A percentile compares a stretch with the other conserved stretches of the same genome.
phyloP scores from a whole-genome alignment of 2,888 invertebrate species.

The Empis livida region DNA sequence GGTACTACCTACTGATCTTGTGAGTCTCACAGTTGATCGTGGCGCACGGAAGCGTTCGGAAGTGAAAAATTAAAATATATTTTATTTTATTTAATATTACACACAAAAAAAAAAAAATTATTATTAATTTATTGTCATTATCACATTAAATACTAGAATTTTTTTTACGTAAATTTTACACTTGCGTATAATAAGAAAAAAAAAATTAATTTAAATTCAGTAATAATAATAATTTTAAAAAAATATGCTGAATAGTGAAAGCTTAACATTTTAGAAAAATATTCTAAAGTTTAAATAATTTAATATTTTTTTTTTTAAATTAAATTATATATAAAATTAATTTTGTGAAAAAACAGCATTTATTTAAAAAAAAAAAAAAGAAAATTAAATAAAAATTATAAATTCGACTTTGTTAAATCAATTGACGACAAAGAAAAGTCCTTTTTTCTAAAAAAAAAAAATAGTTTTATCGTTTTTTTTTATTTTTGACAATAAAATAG shows the following conservation, averaged over 20 bases:
- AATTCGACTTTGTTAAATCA: too few species aligned
- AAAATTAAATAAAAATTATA: too few species aligned
- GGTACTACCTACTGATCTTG: constrained; percentile 1
- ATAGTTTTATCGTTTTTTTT: too few species aligned
- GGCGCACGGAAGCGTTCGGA: constrained; percentile 39
- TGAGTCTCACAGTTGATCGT: constrained; percentile 31
- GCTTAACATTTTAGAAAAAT: not conserved
- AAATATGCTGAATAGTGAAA: not conserved
- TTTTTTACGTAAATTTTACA: not conserved
- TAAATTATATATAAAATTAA: too few species aligned
- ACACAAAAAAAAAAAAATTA: not conserved
- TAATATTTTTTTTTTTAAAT: not conserved
- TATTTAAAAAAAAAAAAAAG: too few species aligned
- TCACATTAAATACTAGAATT: not conserved
- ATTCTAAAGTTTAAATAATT: not conserved
- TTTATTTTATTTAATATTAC: constrained; percentile 23
- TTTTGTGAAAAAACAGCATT: too few species aligned
- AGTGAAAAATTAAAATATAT: constrained; percentile 30
- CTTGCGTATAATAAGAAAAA: not conserved
- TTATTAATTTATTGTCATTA: not conserved
- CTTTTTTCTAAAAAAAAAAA: too few species aligned
- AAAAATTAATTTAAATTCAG: not conserved
- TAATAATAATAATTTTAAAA: not conserved
- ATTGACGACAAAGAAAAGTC: too few species aligned
- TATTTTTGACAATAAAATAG: too few species aligned